Conservation (phyloP, 2,888 invertebrate genomes). For the Aphidius colemani region DNA sequence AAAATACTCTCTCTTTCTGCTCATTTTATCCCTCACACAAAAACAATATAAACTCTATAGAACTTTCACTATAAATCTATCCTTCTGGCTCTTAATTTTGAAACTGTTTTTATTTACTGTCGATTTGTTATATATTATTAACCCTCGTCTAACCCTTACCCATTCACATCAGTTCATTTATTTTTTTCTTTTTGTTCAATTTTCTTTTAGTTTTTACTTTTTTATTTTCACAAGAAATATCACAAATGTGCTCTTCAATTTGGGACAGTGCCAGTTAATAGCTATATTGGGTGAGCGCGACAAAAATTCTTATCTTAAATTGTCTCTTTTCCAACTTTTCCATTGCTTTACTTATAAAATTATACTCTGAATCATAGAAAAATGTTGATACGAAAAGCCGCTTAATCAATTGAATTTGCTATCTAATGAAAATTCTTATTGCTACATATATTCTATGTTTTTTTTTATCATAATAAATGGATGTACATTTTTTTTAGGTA, state of each 20-base stretch:
- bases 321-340: conserved; percentile 25
- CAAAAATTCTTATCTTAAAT: conserved; percentile 34
- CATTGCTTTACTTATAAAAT: conserved; percentile 19
- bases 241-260: conserved; percentile 59
- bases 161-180: conserved; percentile 52
- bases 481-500: neutral
- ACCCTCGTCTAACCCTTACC: conserved; percentile 49
- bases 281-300: conserved; percentile 37
- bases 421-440: conserved; percentile 16
- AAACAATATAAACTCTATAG: conserved; percentile 57
- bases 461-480: too few relatives aligned
- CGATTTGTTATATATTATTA: conserved; percentile 52
- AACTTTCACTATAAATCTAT: conserved; percentile 60
- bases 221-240: conserved; percentile 45
- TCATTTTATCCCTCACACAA: conserved; percentile 51
- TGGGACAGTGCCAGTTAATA: conserved; percentile 53
- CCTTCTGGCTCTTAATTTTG: conserved; percentile 24
- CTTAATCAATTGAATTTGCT: conserved; percentile 22
- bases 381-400: conserved; percentile 19
- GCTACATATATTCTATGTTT: neutral
- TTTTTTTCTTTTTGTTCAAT: conserved; percentile 30
- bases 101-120: conserved; percentile 39
- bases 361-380: conserved; percentile 18
- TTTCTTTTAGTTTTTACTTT: conserved; percentile 33
- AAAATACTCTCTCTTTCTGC: too few relatives aligned